Conservation (phyloP, 2,888 invertebrate genomes). For the Pachydiplax longipennis region DNA sequence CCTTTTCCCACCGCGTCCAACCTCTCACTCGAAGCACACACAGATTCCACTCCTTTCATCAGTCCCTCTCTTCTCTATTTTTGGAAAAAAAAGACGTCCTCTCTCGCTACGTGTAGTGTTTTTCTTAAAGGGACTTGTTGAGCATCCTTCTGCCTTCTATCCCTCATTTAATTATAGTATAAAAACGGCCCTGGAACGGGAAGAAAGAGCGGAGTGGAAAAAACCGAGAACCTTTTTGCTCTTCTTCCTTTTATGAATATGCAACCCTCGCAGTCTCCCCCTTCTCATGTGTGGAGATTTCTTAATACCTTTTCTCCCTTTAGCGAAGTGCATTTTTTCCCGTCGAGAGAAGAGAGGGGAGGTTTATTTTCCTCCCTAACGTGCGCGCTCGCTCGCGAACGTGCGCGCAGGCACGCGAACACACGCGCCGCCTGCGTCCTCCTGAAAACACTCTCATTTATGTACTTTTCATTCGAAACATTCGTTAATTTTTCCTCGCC, state of each 20-base stretch:
- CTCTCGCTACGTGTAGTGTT: neutral
- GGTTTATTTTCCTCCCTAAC: neutral
- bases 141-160: neutral
- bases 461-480: slow-evolving; percentile 4
- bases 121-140: slow-evolving; percentile 31
- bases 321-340: neutral
- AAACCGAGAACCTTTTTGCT: neutral
- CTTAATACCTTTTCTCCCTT: slow-evolving; percentile 4
- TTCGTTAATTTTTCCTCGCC: neutral
- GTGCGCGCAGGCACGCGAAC: neutral
- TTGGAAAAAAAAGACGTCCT: neutral
- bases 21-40: neutral
- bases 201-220: neutral
- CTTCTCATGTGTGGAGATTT: neutral
- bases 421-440: neutral
- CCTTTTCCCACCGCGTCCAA: neutral
- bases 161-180: slow-evolving; percentile 25
- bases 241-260: neutral
- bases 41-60: neutral
- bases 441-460: slow-evolving; percentile 7
- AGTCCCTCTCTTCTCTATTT: neutral
- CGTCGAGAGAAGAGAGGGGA: neutral
- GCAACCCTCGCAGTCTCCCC: neutral
- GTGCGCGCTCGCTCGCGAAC: neutral
- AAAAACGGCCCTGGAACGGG: neutral